Evolutionary conservation across 2,888 invertebrate genomes (phyloP), one percentile per base, ranked within the genome.

Genomic region (Crepidodera aurea): DNA sequence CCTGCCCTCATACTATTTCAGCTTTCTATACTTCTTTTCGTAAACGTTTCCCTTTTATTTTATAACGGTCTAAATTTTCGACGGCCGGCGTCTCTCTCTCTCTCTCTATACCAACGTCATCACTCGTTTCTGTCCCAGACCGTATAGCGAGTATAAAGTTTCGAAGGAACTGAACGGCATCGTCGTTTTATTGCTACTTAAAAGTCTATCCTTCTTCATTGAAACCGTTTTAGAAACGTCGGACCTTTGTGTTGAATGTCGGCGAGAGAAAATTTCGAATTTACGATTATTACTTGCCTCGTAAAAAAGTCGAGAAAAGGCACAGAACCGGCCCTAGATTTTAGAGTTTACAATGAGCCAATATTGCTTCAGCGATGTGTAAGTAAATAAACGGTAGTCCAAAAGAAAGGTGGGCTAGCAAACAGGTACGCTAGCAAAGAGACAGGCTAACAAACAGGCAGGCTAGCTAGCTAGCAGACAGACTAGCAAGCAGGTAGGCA

Each of bases 251-350:
- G 25, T 53, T 16, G 53, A 25, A 34, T 13, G 34, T 10, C 27
- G 25, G 53, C 12, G 40, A 55, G 55, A 56, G 55, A 69, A 68
- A 62, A 64, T 69, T 65, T 69, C 60, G 62, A 66, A 69, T 69
- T 69, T 68, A 68, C 68, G 66, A 64, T 69, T 67, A 69, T 68
- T 63, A 65, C 61, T 60, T 12, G 51, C n/a, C 59, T 51, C 65
- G 62, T 65, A 67, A 68, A 69, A 68, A 34, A 34, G 22, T 15
- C 18, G 13, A 16, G 22, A 46, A 19, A 2, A 10, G n/a, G 7
- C 40, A 18, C 40, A 40, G 40, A 8, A 10, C n/a, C 40, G 40
- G 18, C 7, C 8, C n/a, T 8, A 32, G n/a, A n/a, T n/a, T n/a
- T n/a, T n/a, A n/a, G n/a, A n/a, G n/a, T n/a, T n/a, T n/a, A n/a